Conservation (phyloP, 2,113 vertebrate species). For the Actenoides hombroni region DNA sequence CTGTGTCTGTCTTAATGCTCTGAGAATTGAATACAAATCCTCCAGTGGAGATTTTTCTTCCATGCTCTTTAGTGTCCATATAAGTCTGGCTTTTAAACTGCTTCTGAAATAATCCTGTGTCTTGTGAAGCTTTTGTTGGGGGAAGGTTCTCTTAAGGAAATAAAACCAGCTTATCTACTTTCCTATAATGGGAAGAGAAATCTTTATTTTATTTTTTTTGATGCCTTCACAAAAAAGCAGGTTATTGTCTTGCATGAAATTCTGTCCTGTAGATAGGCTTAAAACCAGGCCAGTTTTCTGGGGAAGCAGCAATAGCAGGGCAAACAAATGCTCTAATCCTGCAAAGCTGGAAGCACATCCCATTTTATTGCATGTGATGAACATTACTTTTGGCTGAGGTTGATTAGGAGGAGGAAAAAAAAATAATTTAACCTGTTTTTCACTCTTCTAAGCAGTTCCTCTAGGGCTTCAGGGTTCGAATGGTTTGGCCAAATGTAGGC, state of each 20-base stretch:
- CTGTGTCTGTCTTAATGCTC: neutral
- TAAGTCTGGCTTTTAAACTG: neutral
- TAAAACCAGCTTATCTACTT: neutral
- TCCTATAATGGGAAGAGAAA: neutral
- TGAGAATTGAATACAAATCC: constrained; percentile 30
- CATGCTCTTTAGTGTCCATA: neutral
- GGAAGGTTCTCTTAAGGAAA: neutral
- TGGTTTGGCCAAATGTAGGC: neutral
- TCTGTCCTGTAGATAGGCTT: neutral
- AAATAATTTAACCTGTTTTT: neutral
- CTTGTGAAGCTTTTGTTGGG: neutral
- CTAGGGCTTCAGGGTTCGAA: neutral
- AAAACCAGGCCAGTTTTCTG: neutral
- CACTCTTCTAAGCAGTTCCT: neutral
- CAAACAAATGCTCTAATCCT: neutral
- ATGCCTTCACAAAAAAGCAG: neutral
- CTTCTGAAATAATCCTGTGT: neutral
- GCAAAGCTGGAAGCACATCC: neutral
- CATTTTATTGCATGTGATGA: neutral
- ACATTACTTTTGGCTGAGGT: neutral
- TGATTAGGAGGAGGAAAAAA: neutral
- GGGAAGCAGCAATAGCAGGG: neutral
- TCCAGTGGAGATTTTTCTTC: neutral
- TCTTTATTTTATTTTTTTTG: neutral
- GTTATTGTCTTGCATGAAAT: neutral